Conservation (phyloP, 2,797 vertebrate genomes). For the Setipinna tenuifilis region DNA sequence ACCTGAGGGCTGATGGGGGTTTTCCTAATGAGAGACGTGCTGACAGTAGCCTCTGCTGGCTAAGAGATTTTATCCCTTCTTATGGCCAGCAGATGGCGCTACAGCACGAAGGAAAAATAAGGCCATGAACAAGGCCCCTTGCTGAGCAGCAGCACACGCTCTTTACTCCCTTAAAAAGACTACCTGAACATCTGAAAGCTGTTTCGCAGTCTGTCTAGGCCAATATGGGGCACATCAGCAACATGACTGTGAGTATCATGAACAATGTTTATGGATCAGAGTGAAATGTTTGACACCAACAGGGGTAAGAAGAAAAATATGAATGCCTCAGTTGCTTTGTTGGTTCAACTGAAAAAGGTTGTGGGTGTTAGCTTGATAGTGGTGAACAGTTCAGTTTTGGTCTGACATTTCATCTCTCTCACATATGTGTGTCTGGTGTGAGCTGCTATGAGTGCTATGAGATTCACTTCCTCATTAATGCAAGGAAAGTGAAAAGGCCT, state of each 20-base stretch:
- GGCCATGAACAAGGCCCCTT: not conserved
- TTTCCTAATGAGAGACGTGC: not conserved
- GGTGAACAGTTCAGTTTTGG: not conserved
- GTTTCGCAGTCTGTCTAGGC: not conserved
- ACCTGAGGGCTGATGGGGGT: not conserved
- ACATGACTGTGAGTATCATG: not conserved
- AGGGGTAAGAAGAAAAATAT: not conserved
- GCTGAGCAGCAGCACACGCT: not conserved
- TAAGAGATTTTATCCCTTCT: not conserved
- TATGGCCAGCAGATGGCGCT: not conserved
- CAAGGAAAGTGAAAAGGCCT: not conserved
- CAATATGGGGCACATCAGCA: not conserved
- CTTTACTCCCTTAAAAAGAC: not conserved
- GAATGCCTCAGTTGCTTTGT: not conserved
- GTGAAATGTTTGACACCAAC: not conserved
- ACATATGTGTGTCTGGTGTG: not conserved
- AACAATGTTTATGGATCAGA: not conserved
- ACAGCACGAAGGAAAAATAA: not conserved
- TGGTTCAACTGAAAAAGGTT: not conserved
- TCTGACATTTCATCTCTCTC: not conserved
- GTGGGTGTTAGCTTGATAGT: not conserved
- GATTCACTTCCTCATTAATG: not conserved
- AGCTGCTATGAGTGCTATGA: not conserved
- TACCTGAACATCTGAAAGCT: not conserved
- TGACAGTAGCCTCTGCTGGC: not conserved